These are phyloP conservation scores for Noctua janthe DNA, from an alignment of 2,888 invertebrate species.

Conservation along the genomic window DNA sequence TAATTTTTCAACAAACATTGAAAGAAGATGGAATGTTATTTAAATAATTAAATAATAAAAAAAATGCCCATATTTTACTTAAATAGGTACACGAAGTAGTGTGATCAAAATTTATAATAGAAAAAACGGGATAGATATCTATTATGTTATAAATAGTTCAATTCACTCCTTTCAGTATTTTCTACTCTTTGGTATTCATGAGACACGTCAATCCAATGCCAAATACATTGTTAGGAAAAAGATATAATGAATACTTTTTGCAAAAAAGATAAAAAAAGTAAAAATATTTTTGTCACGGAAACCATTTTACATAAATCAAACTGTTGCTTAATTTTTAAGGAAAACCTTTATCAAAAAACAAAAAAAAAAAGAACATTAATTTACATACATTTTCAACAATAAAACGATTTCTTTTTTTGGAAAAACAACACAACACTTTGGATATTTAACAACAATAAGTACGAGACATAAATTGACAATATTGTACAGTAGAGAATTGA, in stretches of 20 bases:
- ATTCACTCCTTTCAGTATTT: slow-evolving; percentile 68
- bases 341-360: not conserved
- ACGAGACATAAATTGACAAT: slow-evolving; percentile 73
- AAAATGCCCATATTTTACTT: slow-evolving; percentile 65
- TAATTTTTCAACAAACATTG: slow-evolving; percentile 79
- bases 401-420: slow-evolving; percentile 21
- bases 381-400: not conserved
- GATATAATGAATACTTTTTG: slow-evolving; percentile 17
- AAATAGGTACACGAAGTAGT: slow-evolving; percentile 77
- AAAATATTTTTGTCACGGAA: not conserved
- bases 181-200: slow-evolving; percentile 74
- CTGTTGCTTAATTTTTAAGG: not conserved
- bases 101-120: slow-evolving; percentile 80
- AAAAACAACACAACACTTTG: slow-evolving; percentile 30
- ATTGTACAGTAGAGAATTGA: slow-evolving; percentile 67
- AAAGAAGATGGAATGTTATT: slow-evolving; percentile 81
- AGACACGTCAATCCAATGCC: slow-evolving; percentile 79
- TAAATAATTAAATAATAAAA: slow-evolving; percentile 65
- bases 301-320: slow-evolving; percentile 7
- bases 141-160: slow-evolving; percentile 76
- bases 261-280: not conserved
- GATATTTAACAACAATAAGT: slow-evolving; percentile 41
- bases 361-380: not conserved
- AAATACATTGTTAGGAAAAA: slow-evolving; percentile 34
- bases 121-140: slow-evolving; percentile 81